phyloP scores from a whole-genome alignment of 2,888 invertebrate species.

The Blastobasis adustella region DNA sequence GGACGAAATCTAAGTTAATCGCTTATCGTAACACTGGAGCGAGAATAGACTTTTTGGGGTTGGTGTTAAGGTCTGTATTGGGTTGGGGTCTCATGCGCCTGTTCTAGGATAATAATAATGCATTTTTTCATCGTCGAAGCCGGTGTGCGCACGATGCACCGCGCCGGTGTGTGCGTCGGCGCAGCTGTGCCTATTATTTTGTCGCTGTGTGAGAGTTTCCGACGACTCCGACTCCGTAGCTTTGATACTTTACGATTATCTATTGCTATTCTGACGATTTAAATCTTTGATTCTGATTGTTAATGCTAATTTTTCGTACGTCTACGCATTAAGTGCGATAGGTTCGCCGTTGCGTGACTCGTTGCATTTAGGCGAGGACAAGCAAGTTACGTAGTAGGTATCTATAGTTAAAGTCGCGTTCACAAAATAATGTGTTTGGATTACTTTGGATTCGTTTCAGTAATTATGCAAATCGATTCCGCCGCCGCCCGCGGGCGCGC shows the following conservation, averaged over 20 bases:
- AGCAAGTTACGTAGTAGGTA: conserved; percentile 27
- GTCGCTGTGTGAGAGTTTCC: conserved; percentile 48
- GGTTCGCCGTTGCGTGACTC: conserved; percentile 46
- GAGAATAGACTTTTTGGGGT: conserved; percentile 15
- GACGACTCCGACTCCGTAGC: conserved; percentile 25
- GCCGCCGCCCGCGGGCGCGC: too few relatives aligned
- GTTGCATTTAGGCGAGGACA: conserved; percentile 23
- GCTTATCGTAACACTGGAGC: conserved; percentile 21
- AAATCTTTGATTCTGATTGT: too few relatives aligned
- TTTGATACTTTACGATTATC: conserved; percentile 33
- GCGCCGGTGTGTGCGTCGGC: conserved; percentile 42
- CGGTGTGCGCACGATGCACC: conserved; percentile 57
- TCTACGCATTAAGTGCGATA: too few relatives aligned
- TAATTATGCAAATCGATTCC: conserved; percentile 42
- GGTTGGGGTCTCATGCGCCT: conserved; percentile 29
- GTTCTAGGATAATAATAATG: conserved; percentile 67
- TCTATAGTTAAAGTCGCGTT: conserved; percentile 32
- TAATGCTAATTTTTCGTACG: too few relatives aligned
- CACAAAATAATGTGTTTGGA: conserved; percentile 38
- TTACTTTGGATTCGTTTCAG: conserved; percentile 26
- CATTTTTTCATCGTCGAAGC: conserved; percentile 63
- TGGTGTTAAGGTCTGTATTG: conserved; percentile 26
- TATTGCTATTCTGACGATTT: too few relatives aligned
- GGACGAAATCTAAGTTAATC: conserved; percentile 65
- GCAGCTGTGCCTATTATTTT: conserved; percentile 71